Evolutionary conservation across 2,888 invertebrate genomes (phyloP), one percentile per base, ranked within the genome.

Genomic region (Axea sp.): DNA sequence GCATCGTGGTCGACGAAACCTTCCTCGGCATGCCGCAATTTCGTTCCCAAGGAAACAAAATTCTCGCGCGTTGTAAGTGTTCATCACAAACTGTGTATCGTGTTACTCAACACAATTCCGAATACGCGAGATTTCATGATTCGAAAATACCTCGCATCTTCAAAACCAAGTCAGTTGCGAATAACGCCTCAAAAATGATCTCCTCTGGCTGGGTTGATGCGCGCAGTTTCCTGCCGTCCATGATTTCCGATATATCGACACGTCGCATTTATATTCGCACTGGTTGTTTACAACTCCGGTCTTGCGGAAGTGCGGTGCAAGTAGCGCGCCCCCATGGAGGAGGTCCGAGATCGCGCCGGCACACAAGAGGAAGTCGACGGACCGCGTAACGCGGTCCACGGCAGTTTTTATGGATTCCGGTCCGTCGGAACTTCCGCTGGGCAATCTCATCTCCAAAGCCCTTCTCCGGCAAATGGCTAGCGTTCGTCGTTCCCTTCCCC

Each of bases 321-420:
- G 74, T 74, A 64, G 57, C 55, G 35, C 43, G 57, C 30, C 37
- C 53, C 41, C 22, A 53, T 53, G 60, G 59, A 60, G 53, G 15
- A 51, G 59, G 24, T 39, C 41, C 43, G 62, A 57, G 49, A 45
- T 60, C 51, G 59, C 59, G 35, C 26, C 31, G 49, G 30, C 60
- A 59, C 45, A 76, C 73, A 59, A 53, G 72, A 65, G 72, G 65
- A 65, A 60, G 65, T 53, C 59, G 64, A 60, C 65, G 78, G 78
- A 77, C 80, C 78, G 76, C 78, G 80, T 80, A 78, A 76, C 78
- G 69, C 73, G 80, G 64, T 59, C 72, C 72, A 79, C 76, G 78
- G 78, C 77, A 79, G 80, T 83, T 85, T 85, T 86, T 85, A 84
- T 86, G 85, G 82, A 84, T 84, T 86, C 83, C 85, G 83, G 82